Conservation (phyloP, 2,113 vertebrate genomes). For the Gallinago undulata region DNA sequence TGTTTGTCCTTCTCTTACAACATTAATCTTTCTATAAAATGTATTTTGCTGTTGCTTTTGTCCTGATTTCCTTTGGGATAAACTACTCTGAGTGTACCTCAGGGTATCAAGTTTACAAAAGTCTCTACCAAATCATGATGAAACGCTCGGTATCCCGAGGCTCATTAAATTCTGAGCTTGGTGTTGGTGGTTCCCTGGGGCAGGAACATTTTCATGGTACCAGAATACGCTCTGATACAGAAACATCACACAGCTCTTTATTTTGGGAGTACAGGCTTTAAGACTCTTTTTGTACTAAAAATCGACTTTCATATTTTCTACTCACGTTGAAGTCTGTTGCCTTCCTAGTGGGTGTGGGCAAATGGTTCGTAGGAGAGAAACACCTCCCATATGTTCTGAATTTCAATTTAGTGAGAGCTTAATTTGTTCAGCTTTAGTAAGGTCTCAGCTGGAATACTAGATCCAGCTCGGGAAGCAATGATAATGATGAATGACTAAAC, state of each 20-base stretch:
- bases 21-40: not conserved
- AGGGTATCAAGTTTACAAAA: not conserved
- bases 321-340: not conserved
- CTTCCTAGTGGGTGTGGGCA: not conserved
- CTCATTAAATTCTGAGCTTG: not conserved
- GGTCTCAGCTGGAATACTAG: not conserved
- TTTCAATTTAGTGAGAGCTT: not conserved
- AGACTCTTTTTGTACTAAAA: not conserved
- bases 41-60: not conserved
- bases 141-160: not conserved
- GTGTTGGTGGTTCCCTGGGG: not conserved
- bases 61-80: not conserved
- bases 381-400: not conserved
- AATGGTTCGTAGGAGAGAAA: not conserved
- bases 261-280: not conserved
- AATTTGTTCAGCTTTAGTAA: not conserved
- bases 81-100: not conserved
- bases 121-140: not conserved
- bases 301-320: not conserved
- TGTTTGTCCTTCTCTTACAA: not conserved
- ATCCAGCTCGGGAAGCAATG: not conserved
- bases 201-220: not conserved
- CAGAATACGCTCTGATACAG: not conserved
- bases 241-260: not conserved
- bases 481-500: not conserved